phyloP scores from a whole-genome alignment of 2,797 vertebrate genomes.

The Notoglanidium macrostoma region DNA sequence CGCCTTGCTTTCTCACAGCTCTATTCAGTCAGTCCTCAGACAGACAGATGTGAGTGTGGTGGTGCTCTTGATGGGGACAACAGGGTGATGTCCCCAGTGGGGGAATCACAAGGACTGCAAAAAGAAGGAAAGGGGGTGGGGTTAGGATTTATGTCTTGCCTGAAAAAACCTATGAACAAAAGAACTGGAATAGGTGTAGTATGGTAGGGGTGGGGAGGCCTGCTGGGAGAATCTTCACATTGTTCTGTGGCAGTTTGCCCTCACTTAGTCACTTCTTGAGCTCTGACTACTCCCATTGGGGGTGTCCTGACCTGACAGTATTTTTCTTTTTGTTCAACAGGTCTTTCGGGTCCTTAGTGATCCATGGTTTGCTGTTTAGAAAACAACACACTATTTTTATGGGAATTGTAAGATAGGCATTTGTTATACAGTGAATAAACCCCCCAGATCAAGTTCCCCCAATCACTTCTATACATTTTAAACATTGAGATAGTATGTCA shows the following conservation, averaged over 20 bases:
- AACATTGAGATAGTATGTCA: neutral
- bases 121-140: neutral
- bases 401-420: neutral
- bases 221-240: neutral
- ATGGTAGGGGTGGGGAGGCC: neutral
- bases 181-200: neutral
- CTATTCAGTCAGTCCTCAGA: slow-evolving; percentile 7
- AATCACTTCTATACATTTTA: neutral
- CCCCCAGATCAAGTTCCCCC: neutral
- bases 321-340: neutral
- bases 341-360: neutral
- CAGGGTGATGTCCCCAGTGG: neutral
- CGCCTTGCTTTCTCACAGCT: neutral
- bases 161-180: neutral
- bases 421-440: neutral
- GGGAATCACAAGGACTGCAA: neutral
- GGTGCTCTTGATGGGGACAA: neutral
- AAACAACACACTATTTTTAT: neutral
- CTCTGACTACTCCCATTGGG: neutral
- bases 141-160: neutral
- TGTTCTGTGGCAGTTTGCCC: neutral
- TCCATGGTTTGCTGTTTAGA: neutral
- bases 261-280: neutral
- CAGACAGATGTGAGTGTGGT: neutral
- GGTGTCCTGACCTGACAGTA: neutral